Base-by-base conservation (phyloP, 1,140 invertebrate species). In the Rhyzopertha dominica region DNA sequence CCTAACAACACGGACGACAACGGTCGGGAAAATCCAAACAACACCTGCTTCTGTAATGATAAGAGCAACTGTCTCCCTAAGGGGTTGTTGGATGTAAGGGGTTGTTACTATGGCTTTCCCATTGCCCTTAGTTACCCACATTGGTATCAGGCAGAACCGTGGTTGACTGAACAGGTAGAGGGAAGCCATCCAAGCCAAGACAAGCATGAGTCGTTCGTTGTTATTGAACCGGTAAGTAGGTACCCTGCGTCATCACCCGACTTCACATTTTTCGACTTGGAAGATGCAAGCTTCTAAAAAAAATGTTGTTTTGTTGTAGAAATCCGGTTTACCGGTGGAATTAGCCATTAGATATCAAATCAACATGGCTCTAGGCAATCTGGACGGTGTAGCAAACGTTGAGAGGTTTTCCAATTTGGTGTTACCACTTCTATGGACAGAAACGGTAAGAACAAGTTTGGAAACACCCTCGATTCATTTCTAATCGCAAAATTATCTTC, bases 81-180 rank as follows among this genome's bases (percentile, higher is more conserved):
- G 17, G 86, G 86, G 2, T 56, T 89, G 1, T 74, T 87, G 4
- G 86, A 89, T 54, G 85, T 89, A 8, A 80, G 80, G 0, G 80
- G 84, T 45, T 90, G 86, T 54, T 90, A 88, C 61, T 90, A 89
- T 54, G 85, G 85, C 3, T 89, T 89, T 61, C 87, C 87, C 0
- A 88, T 91, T 25, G 82, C 85, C 1, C 63, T 91, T 1, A 90
- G 90, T n/a, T 87, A 85, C 59, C 90, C 90, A 2, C 91, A 95
- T 65, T 95, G 93, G 65, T 82, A 84, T 58, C 73, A 85, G 43
- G 77, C 80, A 2, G 84, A 88, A 53, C 74, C 79, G 2, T 62
- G 70, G 0, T 69, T 91, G 5, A 60, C 78, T 25, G 70, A 81
- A 26, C 75, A 77, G 24, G 74, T 93, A 0, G 76, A 79, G 16